phyloP scores from a whole-genome alignment of 2,113 vertebrate genomes.

The Grammomys surdaster region DNA sequence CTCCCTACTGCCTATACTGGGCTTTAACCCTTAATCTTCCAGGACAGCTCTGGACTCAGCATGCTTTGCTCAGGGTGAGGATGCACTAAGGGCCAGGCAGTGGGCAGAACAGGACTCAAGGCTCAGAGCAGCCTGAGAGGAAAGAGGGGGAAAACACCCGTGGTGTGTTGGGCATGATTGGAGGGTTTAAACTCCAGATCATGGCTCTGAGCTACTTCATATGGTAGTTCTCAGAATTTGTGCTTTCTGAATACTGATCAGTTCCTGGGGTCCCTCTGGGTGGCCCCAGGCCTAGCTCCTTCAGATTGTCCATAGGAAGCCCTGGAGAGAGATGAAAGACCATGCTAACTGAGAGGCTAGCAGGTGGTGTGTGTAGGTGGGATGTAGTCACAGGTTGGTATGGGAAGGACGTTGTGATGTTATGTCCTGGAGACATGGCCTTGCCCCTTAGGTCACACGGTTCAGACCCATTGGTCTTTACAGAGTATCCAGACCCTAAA shows the following conservation, averaged over 20 bases:
- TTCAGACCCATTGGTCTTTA: neutral
- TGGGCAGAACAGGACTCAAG: neutral
- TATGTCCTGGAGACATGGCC: neutral
- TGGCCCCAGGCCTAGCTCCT: neutral
- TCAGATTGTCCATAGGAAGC: neutral
- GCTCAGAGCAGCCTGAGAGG: neutral
- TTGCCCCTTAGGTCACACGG: neutral
- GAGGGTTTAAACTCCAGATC: neutral
- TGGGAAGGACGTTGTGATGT: neutral
- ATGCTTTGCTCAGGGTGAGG: neutral
- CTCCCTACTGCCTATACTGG: neutral
- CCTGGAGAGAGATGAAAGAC: neutral
- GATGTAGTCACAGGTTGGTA: neutral
- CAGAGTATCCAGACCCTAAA: too few relatives aligned
- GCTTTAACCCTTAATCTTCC: neutral
- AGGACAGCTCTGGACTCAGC: neutral
- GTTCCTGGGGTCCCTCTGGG: neutral
- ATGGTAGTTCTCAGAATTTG: neutral
- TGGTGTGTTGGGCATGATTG: rapidly evolving
- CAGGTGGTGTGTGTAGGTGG: too few relatives aligned
- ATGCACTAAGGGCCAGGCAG: neutral
- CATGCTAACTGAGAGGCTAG: neutral
- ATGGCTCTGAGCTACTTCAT: neutral
- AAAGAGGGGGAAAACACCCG: rapidly evolving
- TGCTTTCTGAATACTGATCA: neutral